These are phyloP conservation scores for Pygoscelis adeliae DNA, from an alignment of 2,113 vertebrate genomes.

Conservation along the genomic window DNA sequence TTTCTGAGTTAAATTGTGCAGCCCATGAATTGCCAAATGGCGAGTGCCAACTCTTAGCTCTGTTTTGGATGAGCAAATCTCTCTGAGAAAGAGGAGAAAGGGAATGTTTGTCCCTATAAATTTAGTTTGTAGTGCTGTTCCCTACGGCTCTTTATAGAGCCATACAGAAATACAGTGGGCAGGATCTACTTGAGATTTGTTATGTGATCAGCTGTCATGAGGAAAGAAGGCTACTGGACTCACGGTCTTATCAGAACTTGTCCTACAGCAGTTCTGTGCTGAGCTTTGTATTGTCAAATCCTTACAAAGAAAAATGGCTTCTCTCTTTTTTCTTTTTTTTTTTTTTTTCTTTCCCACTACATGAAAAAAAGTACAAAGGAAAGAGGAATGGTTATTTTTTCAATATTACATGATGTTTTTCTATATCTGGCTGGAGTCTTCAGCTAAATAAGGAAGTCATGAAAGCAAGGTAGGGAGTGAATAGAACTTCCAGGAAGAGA, in stretches of 20 bases:
- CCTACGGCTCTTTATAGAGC: not conserved
- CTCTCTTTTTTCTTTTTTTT: not conserved
- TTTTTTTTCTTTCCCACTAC: not conserved
- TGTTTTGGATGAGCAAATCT: not conserved
- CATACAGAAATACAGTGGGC: not conserved
- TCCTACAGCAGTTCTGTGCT: not conserved
- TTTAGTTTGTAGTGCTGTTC: not conserved
- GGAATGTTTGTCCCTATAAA: not conserved
- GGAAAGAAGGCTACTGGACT: not conserved
- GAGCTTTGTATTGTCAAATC: not conserved
- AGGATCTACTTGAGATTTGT: not conserved
- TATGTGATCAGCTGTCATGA: not conserved
- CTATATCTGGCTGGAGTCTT: not conserved
- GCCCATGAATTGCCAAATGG: not conserved
- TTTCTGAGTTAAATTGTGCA: not conserved
- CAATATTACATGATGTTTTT: not conserved
- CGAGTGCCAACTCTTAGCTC: not conserved
- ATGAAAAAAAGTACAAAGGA: not conserved
- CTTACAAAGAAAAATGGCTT: not conserved
- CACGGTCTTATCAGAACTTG: not conserved
- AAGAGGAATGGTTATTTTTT: not conserved
- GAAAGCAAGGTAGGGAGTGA: not conserved
- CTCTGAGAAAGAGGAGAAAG: not conserved
- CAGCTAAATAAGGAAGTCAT: not conserved
- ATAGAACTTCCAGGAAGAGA: not conserved